phyloP scores from a whole-genome alignment of 2,797 vertebrate species.

The Chloroceryle amazona region DNA sequence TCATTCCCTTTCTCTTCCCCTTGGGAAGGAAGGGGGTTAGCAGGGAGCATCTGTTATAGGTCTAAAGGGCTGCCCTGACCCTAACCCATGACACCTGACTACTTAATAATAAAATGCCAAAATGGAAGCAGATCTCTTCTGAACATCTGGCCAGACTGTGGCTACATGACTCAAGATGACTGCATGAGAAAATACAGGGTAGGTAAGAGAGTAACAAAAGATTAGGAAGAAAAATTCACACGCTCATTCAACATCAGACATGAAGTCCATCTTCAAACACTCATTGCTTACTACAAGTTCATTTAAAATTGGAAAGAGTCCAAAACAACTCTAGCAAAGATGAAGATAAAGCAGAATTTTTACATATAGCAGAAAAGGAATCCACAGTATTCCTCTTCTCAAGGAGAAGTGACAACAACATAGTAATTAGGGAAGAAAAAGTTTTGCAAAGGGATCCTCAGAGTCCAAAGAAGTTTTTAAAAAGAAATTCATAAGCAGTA shows the following conservation, averaged over 20 bases:
- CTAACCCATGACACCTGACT: not conserved
- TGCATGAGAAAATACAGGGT: conserved; percentile 39
- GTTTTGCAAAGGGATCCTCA: not conserved
- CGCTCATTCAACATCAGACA: not conserved
- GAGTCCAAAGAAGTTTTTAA: not conserved
- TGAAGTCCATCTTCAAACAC: conserved; percentile 14
- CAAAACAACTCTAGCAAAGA: not conserved
- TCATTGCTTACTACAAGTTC: not conserved
- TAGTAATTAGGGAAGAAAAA: not conserved
- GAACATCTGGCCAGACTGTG: conserved; percentile 65
- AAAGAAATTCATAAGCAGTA: not conserved
- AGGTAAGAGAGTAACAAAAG: conserved; percentile 29
- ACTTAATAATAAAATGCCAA: not conserved
- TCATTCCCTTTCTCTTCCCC: too few species aligned
- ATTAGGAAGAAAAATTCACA: conserved; percentile 41
- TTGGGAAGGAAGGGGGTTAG: too few species aligned
- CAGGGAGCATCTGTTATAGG: too few species aligned
- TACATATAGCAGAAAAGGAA: not conserved
- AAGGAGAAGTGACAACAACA: not conserved
- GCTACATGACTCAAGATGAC: conserved; percentile 63
- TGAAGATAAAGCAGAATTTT: not conserved
- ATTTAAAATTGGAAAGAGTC: conserved; percentile 1
- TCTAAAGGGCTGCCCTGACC: too few species aligned
- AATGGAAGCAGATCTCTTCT: not conserved
- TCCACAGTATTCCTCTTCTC: not conserved